phyloP scores from a whole-genome alignment of 2,888 invertebrate genomes.

The Pegoplata infirma region DNA sequence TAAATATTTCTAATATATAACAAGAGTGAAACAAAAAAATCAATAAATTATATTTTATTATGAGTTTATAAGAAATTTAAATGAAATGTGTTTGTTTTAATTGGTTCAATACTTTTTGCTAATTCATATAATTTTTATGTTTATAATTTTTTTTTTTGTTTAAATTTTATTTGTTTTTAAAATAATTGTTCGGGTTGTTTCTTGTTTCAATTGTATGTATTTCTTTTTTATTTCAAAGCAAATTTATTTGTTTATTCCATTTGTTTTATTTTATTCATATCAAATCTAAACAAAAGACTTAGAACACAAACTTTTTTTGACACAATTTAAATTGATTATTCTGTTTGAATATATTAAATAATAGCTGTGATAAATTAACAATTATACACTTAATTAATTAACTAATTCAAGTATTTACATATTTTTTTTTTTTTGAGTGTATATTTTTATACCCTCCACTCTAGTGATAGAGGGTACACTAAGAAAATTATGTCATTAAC shows the following conservation, averaged over 20 bases:
- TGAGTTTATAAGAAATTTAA: no score
- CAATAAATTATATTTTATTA: no score
- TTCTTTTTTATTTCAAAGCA: not conserved
- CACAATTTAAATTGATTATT: not conserved
- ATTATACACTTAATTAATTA: not conserved
- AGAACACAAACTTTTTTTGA: not conserved
- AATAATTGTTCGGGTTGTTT: conserved; percentile 22
- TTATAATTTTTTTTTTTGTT: not conserved
- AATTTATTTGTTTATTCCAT: not conserved
- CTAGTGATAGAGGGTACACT: no score
- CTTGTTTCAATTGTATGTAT: not conserved
- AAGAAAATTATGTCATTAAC: no score
- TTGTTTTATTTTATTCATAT: not conserved
- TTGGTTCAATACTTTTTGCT: no score
- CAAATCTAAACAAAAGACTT: not conserved
- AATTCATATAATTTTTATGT: not conserved
- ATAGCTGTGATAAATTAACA: not conserved
- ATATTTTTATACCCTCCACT: no score
- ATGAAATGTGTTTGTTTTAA: no score
- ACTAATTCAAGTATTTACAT: no score
- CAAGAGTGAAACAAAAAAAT: no score
- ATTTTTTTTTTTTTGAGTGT: no score
- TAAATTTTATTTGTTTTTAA: no score
- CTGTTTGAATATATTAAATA: conserved; percentile 1
- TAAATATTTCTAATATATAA: not conserved